Evolutionary conservation across 2,113 vertebrate species (phyloP), one percentile per base, ranked within the genome.

Genomic region (Verasper variegatus): DNA sequence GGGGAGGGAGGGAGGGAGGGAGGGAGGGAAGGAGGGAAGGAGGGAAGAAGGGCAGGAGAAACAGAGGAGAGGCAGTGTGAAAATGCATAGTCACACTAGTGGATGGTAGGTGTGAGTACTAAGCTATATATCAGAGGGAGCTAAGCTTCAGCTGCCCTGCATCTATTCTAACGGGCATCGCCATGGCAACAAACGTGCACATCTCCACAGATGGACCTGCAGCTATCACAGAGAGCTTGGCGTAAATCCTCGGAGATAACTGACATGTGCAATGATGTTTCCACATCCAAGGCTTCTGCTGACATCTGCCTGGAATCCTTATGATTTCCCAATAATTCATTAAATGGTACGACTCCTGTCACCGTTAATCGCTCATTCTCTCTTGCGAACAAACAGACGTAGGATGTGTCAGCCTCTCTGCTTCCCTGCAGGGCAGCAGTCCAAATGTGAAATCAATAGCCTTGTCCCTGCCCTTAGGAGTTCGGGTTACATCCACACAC

Each of bases 381-480:
- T 1, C 15, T 37, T 12, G 5, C 71, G 27, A 42, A 3, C 51
- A 61, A 31, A 83, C 63, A 49, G 21, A 23, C 40, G 1, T 42
- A 78, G 73, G 84, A 85, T 86, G 88, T 76, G 54, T 83, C 79
- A 75, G 81, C 77, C 4, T 15, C 66, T 59, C 73, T 72, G 62
- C 61, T 8, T 13, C 69, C 67, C 76, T 75, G 66, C 65, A 61
- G 86, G 79, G 81, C 79, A 78, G 49, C 1, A 0, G 80, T 27
- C 82, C 85, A 84, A 85, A 85, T 74, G 80, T 76, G 85, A 88
- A 90, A 90, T 92, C 87, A 74, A 90, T 90, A 89, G 84, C 84
- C 80, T 88, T 85, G 86, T 89, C 73, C 80, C 27, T 72, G 81
- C 72, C 77, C 65, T 69, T 3, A n/a, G 60, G 83, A 81, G 83